A percentile compares a stretch with the other conserved stretches of the same genome.
Evolutionary conservation across 2,113 vertebrate species (phyloP).

Genomic region (Quiscalus mexicanus): DNA sequence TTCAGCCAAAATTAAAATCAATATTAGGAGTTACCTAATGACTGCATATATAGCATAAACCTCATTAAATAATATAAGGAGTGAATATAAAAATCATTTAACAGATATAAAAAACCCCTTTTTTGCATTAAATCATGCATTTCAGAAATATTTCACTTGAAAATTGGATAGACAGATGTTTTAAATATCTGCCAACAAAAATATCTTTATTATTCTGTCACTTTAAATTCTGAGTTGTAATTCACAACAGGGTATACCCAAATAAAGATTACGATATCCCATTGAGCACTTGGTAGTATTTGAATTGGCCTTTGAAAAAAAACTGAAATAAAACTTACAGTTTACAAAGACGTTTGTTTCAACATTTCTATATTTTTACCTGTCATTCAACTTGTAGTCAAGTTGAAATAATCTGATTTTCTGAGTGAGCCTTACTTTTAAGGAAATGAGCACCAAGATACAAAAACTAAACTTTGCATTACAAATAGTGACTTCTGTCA

Average conservation of each 20-base stretch:
- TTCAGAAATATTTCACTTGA: background rate
- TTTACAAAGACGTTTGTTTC: background rate
- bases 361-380: background rate
- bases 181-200: background rate
- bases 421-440: background rate
- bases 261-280: background rate
- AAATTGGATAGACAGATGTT: background rate
- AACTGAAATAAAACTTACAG: background rate
- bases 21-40: background rate
- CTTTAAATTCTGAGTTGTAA: background rate
- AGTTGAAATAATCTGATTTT: background rate
- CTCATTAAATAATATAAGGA: background rate
- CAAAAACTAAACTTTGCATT: background rate
- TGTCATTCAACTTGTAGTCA: background rate
- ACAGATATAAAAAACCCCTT: background rate
- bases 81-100: background rate
- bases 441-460: background rate
- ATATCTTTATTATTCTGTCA: background rate
- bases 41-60: background rate
- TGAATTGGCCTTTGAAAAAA: background rate
- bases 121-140: background rate
- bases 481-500: background rate
- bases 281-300: background rate
- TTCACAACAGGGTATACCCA: background rate
- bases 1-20: background rate